Evolutionary conservation across 2,113 vertebrate species (phyloP).

Genomic region (Laticauda colubrina): DNA sequence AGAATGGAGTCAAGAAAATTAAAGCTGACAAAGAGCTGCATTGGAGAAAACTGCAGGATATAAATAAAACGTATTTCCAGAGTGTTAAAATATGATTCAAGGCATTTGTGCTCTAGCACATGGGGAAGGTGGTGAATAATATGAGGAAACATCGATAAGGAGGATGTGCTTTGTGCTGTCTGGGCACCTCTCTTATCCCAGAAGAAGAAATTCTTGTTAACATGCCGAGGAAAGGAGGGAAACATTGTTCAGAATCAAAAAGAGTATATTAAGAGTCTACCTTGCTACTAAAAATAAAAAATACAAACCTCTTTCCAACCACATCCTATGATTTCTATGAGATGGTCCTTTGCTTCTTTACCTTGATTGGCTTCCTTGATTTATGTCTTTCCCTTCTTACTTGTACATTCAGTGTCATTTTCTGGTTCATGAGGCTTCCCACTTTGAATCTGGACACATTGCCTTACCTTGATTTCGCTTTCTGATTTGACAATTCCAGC

Average conservation of each 20-base stretch:
- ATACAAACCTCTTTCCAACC: neutral
- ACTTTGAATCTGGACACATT: neutral
- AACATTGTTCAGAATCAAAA: neutral
- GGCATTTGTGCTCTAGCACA: neutral
- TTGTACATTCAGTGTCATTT: neutral
- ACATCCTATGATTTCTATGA: neutral
- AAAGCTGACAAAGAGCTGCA: neutral
- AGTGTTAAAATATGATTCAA: neutral
- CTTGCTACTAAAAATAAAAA: neutral
- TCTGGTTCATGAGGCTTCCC: neutral
- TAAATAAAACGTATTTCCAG: neutral
- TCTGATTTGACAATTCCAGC: neutral
- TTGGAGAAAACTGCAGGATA: neutral
- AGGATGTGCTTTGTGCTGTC: neutral
- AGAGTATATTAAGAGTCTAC: neutral
- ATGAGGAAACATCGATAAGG: neutral
- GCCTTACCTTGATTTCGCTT: neutral
- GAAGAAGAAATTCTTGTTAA: neutral
- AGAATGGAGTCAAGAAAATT: neutral
- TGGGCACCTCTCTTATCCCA: neutral
- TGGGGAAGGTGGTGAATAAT: neutral
- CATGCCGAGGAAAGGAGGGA: neutral
- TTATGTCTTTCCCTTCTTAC: neutral
- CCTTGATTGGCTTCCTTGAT: neutral
- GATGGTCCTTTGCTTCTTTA: neutral